phyloP scores from a whole-genome alignment of 2,113 vertebrate genomes.

The Cyphomyrus plagiostoma region DNA sequence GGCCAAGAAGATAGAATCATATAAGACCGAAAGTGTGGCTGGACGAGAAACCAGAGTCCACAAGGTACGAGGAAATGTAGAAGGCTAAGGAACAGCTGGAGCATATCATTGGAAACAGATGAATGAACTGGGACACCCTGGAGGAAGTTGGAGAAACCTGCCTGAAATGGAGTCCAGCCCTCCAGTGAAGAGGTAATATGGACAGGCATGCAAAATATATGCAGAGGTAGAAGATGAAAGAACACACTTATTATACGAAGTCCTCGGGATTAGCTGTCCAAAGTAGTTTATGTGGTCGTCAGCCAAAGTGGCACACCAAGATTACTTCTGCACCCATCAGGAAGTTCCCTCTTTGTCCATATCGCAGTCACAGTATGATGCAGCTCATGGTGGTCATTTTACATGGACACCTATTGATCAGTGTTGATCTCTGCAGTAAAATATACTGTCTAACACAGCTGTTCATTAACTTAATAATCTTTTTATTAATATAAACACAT shows the following conservation, averaged over 20 bases:
- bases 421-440: not conserved
- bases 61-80: conserved; percentile 12
- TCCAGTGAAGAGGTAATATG: conserved; percentile 2
- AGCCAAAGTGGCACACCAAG: not conserved
- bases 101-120: conserved; percentile 10
- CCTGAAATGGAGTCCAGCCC: conserved; percentile 6
- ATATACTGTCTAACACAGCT: not conserved
- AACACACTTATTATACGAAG: not conserved
- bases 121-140: conserved; percentile 11
- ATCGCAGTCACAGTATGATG: not conserved
- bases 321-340: not conserved
- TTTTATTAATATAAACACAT: not conserved
- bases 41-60: not conserved
- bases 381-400: not conserved
- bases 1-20: not conserved
- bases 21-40: not conserved
- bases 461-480: not conserved
- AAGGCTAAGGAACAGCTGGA: conserved; percentile 7
- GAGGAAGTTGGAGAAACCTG: not conserved
- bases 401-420: not conserved
- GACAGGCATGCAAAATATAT: not conserved
- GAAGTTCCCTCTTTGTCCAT: not conserved
- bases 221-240: conserved; percentile 2
- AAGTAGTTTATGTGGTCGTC: not conserved
- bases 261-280: not conserved